Conservation (phyloP, 1,140 invertebrate genomes). For the Magallana angulata region DNA sequence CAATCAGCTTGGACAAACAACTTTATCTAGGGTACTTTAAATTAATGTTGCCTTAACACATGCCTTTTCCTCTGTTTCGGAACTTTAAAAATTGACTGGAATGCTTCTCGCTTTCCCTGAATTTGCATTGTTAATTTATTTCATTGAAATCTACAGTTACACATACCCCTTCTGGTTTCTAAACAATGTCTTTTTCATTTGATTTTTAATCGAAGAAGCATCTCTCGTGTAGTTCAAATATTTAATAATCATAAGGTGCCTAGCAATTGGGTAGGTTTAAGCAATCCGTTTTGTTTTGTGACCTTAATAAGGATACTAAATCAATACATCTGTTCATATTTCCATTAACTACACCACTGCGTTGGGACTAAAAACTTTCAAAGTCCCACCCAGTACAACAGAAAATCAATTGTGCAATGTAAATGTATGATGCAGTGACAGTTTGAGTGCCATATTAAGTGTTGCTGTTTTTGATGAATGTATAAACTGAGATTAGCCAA, state of each 20-base stretch:
- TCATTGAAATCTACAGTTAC: neutral
- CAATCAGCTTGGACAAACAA: conserved; percentile 7
- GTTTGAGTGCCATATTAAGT: neutral
- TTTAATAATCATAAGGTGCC: conserved; percentile 8
- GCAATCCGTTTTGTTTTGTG: conserved; percentile 8
- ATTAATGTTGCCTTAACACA: conserved; percentile 22
- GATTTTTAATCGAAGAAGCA: neutral
- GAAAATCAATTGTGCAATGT: conserved; percentile 34
- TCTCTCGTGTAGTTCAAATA: neutral
- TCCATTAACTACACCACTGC: conserved; percentile 15
- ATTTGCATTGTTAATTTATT: neutral
- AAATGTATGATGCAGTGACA: neutral
- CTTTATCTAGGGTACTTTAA: conserved; percentile 21
- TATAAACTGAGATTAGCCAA: conserved; percentile 33
- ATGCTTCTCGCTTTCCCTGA: neutral
- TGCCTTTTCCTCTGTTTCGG: conserved; percentile 3
- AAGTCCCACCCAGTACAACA: neutral
- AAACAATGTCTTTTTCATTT: no score
- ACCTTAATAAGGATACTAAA: conserved; percentile 13
- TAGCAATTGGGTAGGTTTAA: conserved; percentile 7
- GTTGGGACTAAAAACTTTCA: neutral
- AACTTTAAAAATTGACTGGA: conserved; percentile 8
- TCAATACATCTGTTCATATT: conserved; percentile 34
- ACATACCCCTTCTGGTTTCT: no score
- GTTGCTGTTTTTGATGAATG: conserved; percentile 24